These are phyloP conservation scores for Drosophila trichaetosa DNA, from an alignment of 2,888 invertebrate species.

Conservation along the genomic window DNA sequence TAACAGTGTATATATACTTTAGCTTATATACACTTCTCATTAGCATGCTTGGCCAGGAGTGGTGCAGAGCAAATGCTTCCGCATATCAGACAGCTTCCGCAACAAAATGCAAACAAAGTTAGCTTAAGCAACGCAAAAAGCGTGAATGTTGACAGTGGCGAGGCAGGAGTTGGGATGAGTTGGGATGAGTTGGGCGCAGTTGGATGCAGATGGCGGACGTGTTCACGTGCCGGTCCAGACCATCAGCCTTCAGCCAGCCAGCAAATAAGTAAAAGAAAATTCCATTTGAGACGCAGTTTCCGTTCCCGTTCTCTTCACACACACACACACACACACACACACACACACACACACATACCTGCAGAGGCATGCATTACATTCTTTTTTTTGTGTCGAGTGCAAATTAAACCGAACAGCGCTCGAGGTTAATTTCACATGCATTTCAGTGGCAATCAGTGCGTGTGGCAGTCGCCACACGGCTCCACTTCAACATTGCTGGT, in stretches of 20 bases:
- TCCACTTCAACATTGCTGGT: constrained; percentile 32
- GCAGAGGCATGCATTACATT: constrained; percentile 64
- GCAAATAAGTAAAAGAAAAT: constrained; percentile 76
- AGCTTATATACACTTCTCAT: constrained; percentile 16
- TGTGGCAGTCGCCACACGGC: constrained; percentile 52
- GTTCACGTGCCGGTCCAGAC: constrained; percentile 46
- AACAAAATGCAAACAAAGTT: constrained; percentile 56
- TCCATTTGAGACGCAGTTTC: constrained; percentile 69
- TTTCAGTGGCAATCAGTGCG: constrained; percentile 79
- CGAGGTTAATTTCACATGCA: constrained; percentile 80
- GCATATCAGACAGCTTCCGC: constrained; percentile 46
- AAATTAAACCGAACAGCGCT: constrained; percentile 77
- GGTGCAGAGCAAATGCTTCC: constrained; percentile 10
- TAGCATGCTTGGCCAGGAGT: constrained; percentile 24
- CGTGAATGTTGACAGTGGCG: constrained; percentile 13
- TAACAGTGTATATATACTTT: background rate
- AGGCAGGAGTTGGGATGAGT: background rate
- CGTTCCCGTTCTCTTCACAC: constrained; percentile 3
- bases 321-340: background rate
- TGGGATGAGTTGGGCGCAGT: too few relatives aligned
- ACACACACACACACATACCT: constrained; percentile 9
- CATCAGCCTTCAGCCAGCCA: constrained; percentile 65
- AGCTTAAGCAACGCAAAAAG: constrained; percentile 26
- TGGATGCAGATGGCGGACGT: constrained; percentile 23
- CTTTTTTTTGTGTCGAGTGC: constrained; percentile 57